phyloP scores from a whole-genome alignment of 2,113 vertebrate species.

The Argyrosomus japonicus region DNA sequence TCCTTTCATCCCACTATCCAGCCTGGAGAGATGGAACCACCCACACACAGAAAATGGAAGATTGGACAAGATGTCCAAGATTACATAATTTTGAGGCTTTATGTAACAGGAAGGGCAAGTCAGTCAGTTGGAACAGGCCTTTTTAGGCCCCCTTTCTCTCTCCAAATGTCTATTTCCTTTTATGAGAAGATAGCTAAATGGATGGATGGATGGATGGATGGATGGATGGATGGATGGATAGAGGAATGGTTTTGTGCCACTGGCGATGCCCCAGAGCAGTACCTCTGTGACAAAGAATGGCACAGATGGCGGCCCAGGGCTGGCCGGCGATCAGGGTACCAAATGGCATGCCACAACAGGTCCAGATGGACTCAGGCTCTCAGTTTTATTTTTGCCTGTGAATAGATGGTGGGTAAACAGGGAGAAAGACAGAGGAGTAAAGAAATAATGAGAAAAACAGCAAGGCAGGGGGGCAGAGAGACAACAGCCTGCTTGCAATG shows the following conservation, averaged over 20 bases:
- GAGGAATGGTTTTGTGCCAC: conserved; percentile 32
- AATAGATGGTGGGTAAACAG: conserved; percentile 33
- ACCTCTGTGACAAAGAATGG: conserved; percentile 63
- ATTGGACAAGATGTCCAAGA: conserved; percentile 49
- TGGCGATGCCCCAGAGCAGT: conserved; percentile 39
- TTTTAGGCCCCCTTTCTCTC: conserved; percentile 29
- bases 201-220: neutral
- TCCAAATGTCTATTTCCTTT: conserved; percentile 12
- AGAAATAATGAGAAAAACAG: conserved; percentile 7
- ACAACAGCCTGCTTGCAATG: conserved; percentile 9
- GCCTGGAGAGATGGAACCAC: conserved; percentile 44
- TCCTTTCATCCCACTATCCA: conserved; percentile 37
- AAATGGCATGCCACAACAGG: conserved; percentile 65
- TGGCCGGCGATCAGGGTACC: conserved; percentile 45
- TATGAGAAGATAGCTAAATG: neutral
- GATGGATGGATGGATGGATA: neutral
- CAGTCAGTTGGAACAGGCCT: conserved; percentile 33
- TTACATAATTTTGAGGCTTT: conserved; percentile 60
- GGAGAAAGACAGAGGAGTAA: conserved; percentile 7
- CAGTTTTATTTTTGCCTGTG: conserved; percentile 30
- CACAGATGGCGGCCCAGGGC: conserved; percentile 66
- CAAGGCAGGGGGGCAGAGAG: neutral
- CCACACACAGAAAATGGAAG: conserved; percentile 49
- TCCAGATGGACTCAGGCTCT: conserved; percentile 68
- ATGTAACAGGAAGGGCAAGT: conserved; percentile 58